phyloP scores from a whole-genome alignment of 2,797 vertebrate genomes.

The Melanotaenia maccullochi region DNA sequence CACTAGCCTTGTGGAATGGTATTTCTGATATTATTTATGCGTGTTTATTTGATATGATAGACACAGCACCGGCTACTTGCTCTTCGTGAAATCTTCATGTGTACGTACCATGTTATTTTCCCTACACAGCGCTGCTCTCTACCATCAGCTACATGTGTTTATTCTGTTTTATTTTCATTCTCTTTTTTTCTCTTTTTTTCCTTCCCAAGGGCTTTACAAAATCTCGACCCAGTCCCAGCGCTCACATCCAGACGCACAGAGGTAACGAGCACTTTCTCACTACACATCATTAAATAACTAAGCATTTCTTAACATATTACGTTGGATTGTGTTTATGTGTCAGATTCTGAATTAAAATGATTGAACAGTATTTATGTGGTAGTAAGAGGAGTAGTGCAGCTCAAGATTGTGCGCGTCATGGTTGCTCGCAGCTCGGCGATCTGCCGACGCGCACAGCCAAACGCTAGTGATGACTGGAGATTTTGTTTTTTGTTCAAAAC shows the following conservation, averaged over 20 bases:
- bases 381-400: slow-evolving; percentile 31
- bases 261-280: slow-evolving; percentile 71
- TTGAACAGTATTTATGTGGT: slow-evolving; percentile 12
- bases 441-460: slow-evolving; percentile 65
- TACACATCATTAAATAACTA: slow-evolving; percentile 34
- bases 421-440: slow-evolving; percentile 61
- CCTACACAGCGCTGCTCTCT: slow-evolving; percentile 49
- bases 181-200: slow-evolving; percentile 22
- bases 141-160: slow-evolving; percentile 41
- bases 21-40: slow-evolving; percentile 38
- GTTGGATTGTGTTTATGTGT: slow-evolving; percentile 11
- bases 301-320: slow-evolving; percentile 12
- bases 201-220: slow-evolving; percentile 64
- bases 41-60: slow-evolving; percentile 39
- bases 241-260: slow-evolving; percentile 67
- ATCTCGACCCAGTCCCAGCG: slow-evolving; percentile 58
- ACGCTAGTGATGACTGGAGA: slow-evolving; percentile 55
- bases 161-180: slow-evolving; percentile 52
- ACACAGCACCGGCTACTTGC: slow-evolving; percentile 41
- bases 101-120: slow-evolving; percentile 35
- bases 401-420: slow-evolving; percentile 70
- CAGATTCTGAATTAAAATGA: slow-evolving; percentile 14
- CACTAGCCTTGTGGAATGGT: slow-evolving; percentile 49
- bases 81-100: slow-evolving; percentile 41
- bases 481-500: slow-evolving; percentile 57